Evolutionary conservation across 92 coral and sea anemone genomes (phyloP).

Genomic region (Desmophyllum pertusum): DNA sequence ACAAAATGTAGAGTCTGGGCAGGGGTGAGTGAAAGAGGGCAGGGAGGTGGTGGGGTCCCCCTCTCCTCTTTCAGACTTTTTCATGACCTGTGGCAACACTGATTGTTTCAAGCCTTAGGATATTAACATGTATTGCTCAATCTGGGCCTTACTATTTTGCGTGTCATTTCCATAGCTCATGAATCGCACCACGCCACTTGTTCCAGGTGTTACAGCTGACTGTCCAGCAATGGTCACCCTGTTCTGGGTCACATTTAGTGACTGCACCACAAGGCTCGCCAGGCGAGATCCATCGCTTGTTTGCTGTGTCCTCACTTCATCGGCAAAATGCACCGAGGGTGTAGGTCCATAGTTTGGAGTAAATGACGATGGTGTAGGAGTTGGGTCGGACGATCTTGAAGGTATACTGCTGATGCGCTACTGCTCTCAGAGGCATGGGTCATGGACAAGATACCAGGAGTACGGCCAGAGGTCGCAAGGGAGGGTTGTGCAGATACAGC

Average conservation of each 20-base stretch:
- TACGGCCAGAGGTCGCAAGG: constrained; percentile 52
- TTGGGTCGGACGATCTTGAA: constrained; percentile 60
- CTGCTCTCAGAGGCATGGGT: constrained; percentile 83
- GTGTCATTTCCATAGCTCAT: constrained; percentile 67
- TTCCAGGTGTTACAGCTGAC: constrained; percentile 43
- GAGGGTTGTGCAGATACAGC: constrained; percentile 59
- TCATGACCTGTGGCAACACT: no score
- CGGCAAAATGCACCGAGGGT: constrained; percentile 89
- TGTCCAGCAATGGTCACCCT: constrained; percentile 31
- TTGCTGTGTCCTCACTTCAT: constrained; percentile 53
- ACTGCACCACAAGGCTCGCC: constrained; percentile 81
- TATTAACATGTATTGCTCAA: no score
- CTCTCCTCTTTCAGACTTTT: no score
- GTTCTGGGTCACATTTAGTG: constrained; percentile 64
- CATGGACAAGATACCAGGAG: constrained; percentile 53
- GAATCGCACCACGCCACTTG: constrained; percentile 59
- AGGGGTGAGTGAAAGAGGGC: no score
- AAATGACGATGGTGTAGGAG: constrained; percentile 65
- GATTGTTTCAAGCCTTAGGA: background rate
- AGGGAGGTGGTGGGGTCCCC: no score
- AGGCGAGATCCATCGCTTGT: constrained; percentile 63
- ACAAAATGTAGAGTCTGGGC: no score
- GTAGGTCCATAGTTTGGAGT: constrained; percentile 60
- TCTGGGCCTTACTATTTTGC: constrained; percentile 81
- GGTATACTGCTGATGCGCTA: constrained; percentile 86